Percentiles rank a stretch among this genome's conserved stretches.
phyloP scores from a whole-genome alignment of 2,888 invertebrate species.

The Cynaeus angustus region DNA sequence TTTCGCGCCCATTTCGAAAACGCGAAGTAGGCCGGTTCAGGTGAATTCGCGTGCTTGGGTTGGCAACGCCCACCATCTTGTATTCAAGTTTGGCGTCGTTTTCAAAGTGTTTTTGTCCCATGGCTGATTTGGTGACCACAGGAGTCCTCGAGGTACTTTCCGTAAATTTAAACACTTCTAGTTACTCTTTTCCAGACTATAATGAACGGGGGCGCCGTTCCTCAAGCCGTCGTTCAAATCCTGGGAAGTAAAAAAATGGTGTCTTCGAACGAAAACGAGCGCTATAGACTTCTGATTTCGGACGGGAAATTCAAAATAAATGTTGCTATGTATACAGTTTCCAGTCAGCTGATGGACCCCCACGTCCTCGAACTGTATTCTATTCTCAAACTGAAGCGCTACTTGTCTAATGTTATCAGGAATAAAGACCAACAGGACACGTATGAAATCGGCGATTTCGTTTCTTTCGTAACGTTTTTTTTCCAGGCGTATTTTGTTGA shows the following conservation, averaged over 20 bases:
- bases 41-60: too few relatives aligned
- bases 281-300: conserved; percentile 88
- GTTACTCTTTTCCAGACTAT: conserved; percentile 74
- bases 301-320: conserved; percentile 90
- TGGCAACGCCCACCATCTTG: too few relatives aligned
- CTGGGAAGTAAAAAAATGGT: conserved; percentile 85
- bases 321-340: conserved; percentile 94
- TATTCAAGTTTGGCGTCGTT: too few relatives aligned
- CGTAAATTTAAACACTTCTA: too few relatives aligned
- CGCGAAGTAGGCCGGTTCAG: background rate
- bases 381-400: conserved; percentile 86
- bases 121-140: too few relatives aligned
- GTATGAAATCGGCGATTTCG: conserved; percentile 44
- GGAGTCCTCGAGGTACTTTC: too few relatives aligned
- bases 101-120: too few relatives aligned
- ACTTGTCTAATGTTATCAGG: conserved; percentile 87
- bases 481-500: conserved; percentile 88
- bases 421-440: conserved; percentile 79
- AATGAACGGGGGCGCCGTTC: conserved; percentile 82
- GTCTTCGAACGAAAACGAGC: conserved; percentile 76
- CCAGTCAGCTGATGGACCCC: conserved; percentile 75
- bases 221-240: conserved; percentile 86
- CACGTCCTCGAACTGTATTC: conserved; percentile 77
- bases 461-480: background rate
- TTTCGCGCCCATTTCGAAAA: too few relatives aligned